A percentile compares a stretch with the other conserved stretches of the same genome.
phyloP scores from a whole-genome alignment of 2,888 invertebrate species.

The Plemyria rubiginata region DNA sequence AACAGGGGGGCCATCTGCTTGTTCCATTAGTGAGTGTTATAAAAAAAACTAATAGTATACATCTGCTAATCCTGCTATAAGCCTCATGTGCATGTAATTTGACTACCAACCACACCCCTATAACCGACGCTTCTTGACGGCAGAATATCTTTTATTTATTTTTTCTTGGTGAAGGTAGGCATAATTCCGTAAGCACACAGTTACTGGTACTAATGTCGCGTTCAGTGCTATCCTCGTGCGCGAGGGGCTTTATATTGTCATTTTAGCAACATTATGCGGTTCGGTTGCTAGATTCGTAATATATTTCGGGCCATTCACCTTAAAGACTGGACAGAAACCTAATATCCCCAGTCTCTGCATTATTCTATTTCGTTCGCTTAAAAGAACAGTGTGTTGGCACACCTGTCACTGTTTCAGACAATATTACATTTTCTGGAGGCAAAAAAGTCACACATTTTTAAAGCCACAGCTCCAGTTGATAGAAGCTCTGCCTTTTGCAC shows the following conservation, averaged over 20 bases:
- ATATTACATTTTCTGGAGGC: neutral
- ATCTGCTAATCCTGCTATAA: no score
- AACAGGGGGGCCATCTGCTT: no score
- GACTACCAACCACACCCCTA: no score
- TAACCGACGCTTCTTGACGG: no score
- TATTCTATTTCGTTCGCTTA: slow-evolving; percentile 7
- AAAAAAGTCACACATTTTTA: no score
- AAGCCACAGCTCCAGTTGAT: no score
- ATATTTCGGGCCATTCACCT: slow-evolving; percentile 10
- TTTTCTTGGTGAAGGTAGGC: no score
- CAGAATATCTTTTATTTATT: no score
- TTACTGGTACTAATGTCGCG: neutral
- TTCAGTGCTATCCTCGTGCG: neutral
- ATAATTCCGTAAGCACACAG: neutral
- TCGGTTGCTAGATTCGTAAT: slow-evolving; percentile 10
- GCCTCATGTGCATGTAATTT: no score
- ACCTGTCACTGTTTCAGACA: slow-evolving; percentile 8
- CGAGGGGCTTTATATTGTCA: slow-evolving; percentile 1
- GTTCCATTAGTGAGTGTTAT: no score
- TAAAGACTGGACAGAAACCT: slow-evolving; percentile 11
- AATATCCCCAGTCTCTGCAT: slow-evolving; percentile 8
- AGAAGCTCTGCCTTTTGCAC: neutral
- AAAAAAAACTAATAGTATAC: no score
- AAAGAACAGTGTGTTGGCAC: slow-evolving; percentile 13
- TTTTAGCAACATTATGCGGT: slow-evolving; percentile 12